phyloP scores from a whole-genome alignment of 2,888 invertebrate species.

The Drosophila meridiana region DNA sequence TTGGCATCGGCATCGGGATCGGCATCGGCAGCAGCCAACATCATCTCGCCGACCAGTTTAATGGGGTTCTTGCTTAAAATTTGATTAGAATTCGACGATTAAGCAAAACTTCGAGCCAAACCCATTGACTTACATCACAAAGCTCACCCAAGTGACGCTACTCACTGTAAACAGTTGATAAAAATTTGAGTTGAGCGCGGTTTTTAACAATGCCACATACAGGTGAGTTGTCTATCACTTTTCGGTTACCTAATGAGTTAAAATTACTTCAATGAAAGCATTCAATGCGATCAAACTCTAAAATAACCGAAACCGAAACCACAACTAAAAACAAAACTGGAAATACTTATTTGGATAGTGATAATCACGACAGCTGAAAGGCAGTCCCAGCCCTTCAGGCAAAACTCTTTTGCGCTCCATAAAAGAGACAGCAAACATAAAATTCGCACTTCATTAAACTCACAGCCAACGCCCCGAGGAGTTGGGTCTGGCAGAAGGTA shows the following conservation, averaged over 20 bases:
- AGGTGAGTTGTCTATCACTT: conserved; percentile 60
- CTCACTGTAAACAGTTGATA: conserved; percentile 53
- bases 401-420: conserved; percentile 11
- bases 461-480: conserved; percentile 16
- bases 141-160: conserved; percentile 49
- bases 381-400: conserved; percentile 25
- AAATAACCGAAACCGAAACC: background rate
- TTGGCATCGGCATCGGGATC: background rate
- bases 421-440: conserved; percentile 40
- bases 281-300: conserved; percentile 40
- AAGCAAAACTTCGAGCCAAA: conserved; percentile 46
- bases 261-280: conserved; percentile 41
- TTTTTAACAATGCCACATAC: conserved; percentile 71
- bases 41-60: conserved; percentile 46
- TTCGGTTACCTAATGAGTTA: conserved; percentile 61
- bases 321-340: conserved; percentile 3
- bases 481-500: background rate
- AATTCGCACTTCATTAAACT: conserved; percentile 62
- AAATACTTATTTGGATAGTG: conserved; percentile 33
- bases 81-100: conserved; percentile 78
- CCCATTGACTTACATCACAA: conserved; percentile 46
- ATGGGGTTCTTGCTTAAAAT: conserved; percentile 67
- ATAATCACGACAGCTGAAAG: conserved; percentile 26
- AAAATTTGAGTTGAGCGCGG: conserved; percentile 35
- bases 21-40: conserved; percentile 24